These are phyloP conservation scores for Corythornis vintsioides DNA, from an alignment of 2,113 vertebrate species.

Conservation along the genomic window DNA sequence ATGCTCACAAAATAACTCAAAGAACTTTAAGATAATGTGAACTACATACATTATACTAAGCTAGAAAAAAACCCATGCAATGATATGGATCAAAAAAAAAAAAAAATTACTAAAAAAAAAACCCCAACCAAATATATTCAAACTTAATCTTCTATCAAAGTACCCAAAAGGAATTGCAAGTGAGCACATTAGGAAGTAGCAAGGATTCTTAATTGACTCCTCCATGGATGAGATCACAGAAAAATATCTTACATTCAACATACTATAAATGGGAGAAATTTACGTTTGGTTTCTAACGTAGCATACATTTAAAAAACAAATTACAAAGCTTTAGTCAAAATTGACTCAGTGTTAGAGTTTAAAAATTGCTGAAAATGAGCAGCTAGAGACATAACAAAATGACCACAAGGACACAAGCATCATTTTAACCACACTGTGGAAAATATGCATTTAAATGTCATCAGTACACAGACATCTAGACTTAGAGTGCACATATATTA, in stretches of 20 bases:
- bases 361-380: constrained; percentile 11
- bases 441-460: constrained; percentile 20
- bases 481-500: not conserved
- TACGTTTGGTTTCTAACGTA: constrained; percentile 4
- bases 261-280: constrained; percentile 33
- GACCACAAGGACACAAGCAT: not conserved
- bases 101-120: not conserved
- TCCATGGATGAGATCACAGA: not conserved
- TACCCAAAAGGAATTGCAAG: constrained; percentile 9
- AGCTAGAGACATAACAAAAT: constrained; percentile 30
- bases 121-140: not conserved
- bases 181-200: not conserved
- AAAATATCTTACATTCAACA: not conserved
- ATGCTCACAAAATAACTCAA: not conserved
- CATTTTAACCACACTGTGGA: constrained; percentile 19
- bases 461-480: not conserved
- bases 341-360: not conserved
- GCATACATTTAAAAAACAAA: constrained; percentile 41
- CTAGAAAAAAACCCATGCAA: not conserved
- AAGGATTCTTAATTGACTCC: constrained; percentile 20
- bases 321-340: constrained; percentile 43
- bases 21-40: not conserved
- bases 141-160: not conserved
- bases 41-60: not conserved
- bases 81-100: not conserved